A percentile compares a stretch with the other conserved stretches of the same genome.
These are phyloP conservation scores for Clistopyga incitator DNA, from an alignment of 2,888 invertebrate genomes.

Conservation along the genomic window DNA sequence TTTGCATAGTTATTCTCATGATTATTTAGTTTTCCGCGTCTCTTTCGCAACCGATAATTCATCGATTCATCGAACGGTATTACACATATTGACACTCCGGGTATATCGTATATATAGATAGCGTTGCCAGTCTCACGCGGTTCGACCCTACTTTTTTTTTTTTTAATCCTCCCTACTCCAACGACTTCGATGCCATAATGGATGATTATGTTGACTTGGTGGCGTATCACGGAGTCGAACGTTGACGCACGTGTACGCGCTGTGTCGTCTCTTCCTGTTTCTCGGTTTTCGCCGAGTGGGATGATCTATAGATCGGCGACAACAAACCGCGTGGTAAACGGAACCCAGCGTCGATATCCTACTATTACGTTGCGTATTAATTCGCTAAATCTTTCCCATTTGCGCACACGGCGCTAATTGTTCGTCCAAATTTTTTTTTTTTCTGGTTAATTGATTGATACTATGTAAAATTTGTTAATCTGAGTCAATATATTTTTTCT, in stretches of 20 bases:
- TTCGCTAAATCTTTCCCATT: background rate
- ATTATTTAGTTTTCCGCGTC: slow-evolving; percentile 4
- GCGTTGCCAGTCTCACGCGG: slow-evolving; percentile 8
- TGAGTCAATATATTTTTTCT: background rate
- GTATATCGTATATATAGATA: background rate
- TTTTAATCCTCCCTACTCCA: background rate
- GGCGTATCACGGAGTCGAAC: background rate
- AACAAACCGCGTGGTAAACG: background rate
- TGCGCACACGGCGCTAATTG: background rate
- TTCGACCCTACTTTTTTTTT: background rate
- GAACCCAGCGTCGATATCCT: background rate
- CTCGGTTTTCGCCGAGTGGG: background rate
- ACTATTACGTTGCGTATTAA: background rate
- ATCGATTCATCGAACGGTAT: slow-evolving; percentile 22
- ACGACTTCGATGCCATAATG: background rate
- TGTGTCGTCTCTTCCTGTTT: background rate
- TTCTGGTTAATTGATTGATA: background rate
- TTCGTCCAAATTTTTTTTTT: background rate
- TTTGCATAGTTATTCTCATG: slow-evolving; percentile 19
- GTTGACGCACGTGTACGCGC: background rate
- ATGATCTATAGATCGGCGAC: slow-evolving; percentile 2
- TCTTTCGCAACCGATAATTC: slow-evolving; percentile 15
- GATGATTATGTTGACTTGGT: background rate
- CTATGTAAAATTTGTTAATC: background rate
- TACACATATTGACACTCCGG: background rate